Evolutionary conservation across 2,113 vertebrate species (phyloP).

Genomic region (Ancistrus triradiatus): DNA sequence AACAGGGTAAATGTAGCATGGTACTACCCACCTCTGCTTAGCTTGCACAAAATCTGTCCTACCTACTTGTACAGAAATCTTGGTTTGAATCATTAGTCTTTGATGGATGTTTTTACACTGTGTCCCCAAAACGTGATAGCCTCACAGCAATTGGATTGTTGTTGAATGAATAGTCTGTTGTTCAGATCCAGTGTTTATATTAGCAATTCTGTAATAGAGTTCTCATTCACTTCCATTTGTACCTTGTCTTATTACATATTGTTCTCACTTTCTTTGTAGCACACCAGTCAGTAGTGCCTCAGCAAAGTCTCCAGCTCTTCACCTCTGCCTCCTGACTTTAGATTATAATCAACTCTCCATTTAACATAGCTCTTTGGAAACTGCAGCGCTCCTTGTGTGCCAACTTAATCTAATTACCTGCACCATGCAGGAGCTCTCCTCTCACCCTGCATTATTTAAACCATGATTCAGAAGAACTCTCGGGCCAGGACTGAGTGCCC

Average conservation of each 20-base stretch:
- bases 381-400: conserved; percentile 2
- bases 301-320: conserved; percentile 11
- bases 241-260: not conserved
- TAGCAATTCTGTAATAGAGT: too few relatives aligned
- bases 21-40: too few relatives aligned
- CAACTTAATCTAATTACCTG: conserved; percentile 31
- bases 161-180: too few relatives aligned
- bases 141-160: too few relatives aligned
- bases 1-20: too few relatives aligned
- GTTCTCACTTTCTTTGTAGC: not conserved
- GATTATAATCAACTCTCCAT: conserved; percentile 41
- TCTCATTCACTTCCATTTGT: too few relatives aligned
- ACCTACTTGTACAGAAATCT: too few relatives aligned
- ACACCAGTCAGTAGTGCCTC: conserved; percentile 26
- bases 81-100: too few relatives aligned
- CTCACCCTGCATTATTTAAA: conserved; percentile 30
- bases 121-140: too few relatives aligned
- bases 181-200: too few relatives aligned
- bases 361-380: conserved; percentile 28
- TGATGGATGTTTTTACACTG: too few relatives aligned
- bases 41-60: too few relatives aligned
- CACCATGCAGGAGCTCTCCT: conserved; percentile 11
- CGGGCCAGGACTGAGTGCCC: conserved; percentile 1
- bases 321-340: conserved; percentile 39
- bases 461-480: conserved; percentile 9